phyloP scores from a whole-genome alignment of 1,140 invertebrate species.

The Vanessa atalanta region DNA sequence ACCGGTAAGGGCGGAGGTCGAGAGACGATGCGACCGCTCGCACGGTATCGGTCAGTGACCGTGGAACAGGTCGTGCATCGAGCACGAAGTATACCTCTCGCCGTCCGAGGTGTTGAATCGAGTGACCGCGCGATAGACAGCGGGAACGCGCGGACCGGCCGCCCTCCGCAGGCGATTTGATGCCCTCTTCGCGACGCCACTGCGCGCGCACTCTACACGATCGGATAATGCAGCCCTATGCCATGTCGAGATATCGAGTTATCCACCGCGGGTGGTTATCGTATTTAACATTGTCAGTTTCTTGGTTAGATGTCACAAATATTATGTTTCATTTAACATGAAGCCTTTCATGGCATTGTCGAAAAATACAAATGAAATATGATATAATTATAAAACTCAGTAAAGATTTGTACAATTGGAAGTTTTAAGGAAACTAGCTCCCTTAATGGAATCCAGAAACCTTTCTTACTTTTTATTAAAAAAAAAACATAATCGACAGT shows the following conservation, averaged over 20 bases:
- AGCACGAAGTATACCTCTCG: slow-evolving; percentile 57
- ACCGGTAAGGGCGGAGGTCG: slow-evolving; percentile 48
- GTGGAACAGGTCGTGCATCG: slow-evolving; percentile 50
- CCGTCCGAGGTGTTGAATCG: slow-evolving; percentile 62
- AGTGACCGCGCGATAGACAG: slow-evolving; percentile 60
- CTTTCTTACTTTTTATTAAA: neutral
- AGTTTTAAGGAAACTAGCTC: neutral
- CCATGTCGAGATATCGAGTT: slow-evolving; percentile 74
- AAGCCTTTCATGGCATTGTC: neutral
- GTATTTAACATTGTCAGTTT: slow-evolving; percentile 58
- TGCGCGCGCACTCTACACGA: slow-evolving; percentile 70
- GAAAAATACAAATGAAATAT: slow-evolving; percentile 18
- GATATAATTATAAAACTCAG: neutral
- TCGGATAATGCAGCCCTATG: slow-evolving; percentile 72
- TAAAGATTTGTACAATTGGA: neutral
- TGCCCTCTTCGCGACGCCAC: slow-evolving; percentile 70
- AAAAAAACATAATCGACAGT: slow-evolving; percentile 60
- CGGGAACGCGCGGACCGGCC: slow-evolving; percentile 66
- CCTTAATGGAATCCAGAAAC: neutral
- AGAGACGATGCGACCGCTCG: slow-evolving; percentile 41
- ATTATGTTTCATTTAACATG: slow-evolving; percentile 31
- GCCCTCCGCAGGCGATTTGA: slow-evolving; percentile 77
- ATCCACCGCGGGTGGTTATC: slow-evolving; percentile 56
- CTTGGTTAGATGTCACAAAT: slow-evolving; percentile 42
- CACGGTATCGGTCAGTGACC: slow-evolving; percentile 70